phyloP scores from a whole-genome alignment of 1,140 invertebrate genomes.

The Nomia melanderi region DNA sequence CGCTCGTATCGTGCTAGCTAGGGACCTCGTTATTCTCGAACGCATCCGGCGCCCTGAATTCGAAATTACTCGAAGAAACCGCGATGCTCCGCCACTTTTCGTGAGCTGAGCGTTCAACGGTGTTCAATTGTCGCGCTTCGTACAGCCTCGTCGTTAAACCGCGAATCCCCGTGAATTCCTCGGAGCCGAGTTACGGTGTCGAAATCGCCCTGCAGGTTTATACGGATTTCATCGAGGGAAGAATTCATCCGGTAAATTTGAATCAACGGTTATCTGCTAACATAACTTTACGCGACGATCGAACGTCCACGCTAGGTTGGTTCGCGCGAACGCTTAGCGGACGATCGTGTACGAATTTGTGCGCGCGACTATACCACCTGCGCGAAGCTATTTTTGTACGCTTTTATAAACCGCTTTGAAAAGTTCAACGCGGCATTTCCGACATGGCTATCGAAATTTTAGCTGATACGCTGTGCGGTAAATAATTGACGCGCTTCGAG shows the following conservation, averaged over 20 bases:
- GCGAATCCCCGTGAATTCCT: no score
- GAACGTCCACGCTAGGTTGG: no score
- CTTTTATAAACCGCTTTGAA: background rate
- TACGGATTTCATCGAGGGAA: no score
- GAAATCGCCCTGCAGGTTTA: no score
- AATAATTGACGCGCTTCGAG: background rate
- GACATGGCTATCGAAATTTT: background rate
- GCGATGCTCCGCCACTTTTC: background rate
- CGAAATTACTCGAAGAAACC: conserved; percentile 7
- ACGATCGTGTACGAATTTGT: background rate
- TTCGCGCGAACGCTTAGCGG: no score
- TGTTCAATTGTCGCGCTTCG: no score
- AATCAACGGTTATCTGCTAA: no score
- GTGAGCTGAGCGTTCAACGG: no score
- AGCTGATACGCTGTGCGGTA: background rate
- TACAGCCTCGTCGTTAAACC: no score
- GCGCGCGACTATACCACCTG: background rate
- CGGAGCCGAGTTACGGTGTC: no score
- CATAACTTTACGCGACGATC: no score
- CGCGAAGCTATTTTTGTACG: background rate
- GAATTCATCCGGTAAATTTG: no score
- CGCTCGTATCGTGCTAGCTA: conserved; percentile 9
- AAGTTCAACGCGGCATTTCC: background rate
- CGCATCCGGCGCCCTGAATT: conserved; percentile 14
- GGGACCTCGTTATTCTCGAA: conserved; percentile 23